A percentile compares a stretch with the other conserved stretches of the same genome.
Evolutionary conservation across 2,888 invertebrate species (phyloP).

Genomic region (Heliconius ismenius): DNA sequence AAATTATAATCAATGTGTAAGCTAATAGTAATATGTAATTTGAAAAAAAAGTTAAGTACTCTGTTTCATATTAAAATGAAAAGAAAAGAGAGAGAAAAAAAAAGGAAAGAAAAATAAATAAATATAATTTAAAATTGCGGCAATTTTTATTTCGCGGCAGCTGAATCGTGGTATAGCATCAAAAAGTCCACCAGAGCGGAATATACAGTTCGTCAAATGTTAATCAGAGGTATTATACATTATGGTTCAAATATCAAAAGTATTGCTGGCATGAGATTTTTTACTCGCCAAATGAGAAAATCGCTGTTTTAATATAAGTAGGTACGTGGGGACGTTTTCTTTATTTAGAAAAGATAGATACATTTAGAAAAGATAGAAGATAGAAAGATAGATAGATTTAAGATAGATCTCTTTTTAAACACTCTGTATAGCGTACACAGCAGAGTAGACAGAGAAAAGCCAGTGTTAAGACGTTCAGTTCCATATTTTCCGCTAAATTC

Average conservation of each 20-base stretch:
- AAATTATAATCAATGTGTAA: background rate
- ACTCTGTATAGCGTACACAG: too few species aligned
- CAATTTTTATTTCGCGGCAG: constrained; percentile 54
- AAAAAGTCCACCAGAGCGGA: constrained; percentile 75
- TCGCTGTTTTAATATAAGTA: constrained; percentile 41
- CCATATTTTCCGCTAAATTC: too few species aligned
- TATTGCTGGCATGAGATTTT: constrained; percentile 59
- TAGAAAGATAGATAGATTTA: too few species aligned
- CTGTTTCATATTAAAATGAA: constrained; percentile 13
- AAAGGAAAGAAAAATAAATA: constrained; percentile 32
- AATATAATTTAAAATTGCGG: constrained; percentile 41
- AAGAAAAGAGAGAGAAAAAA: constrained; percentile 6
- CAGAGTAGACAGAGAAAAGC: too few species aligned
- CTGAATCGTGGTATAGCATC: constrained; percentile 58
- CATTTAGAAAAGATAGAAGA: too few species aligned
- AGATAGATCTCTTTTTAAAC: too few species aligned
- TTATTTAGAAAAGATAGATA: background rate
- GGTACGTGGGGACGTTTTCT: constrained; percentile 14
- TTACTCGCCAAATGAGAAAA: constrained; percentile 64
- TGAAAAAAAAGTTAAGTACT: background rate
- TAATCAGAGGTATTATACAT: constrained; percentile 77
- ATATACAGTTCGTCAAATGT: constrained; percentile 77
- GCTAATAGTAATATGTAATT: background rate
- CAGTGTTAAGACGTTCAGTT: too few species aligned
- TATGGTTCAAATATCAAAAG: constrained; percentile 79